Evolutionary conservation across 2,888 invertebrate genomes (phyloP), one percentile per base, ranked within the genome.

Genomic region (Scaptomyza caliginosa): DNA sequence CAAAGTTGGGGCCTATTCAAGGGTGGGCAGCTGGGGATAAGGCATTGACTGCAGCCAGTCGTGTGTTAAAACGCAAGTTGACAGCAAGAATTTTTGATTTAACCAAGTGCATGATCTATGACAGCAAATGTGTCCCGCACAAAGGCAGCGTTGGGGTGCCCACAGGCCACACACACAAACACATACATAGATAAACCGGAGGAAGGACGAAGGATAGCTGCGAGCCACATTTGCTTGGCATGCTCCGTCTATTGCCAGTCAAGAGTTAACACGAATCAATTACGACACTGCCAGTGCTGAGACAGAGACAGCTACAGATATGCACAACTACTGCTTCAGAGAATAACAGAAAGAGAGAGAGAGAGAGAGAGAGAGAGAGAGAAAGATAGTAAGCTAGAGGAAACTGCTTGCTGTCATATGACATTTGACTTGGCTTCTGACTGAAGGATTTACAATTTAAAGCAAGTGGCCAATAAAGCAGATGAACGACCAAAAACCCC

Each of bases 71-170:
- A 71, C 71, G 74, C 59, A 71, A 80, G 80, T 81, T 77, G 80
- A 80, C 80, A 82, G 76, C 67, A 77, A 66, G 81, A 71, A 76
- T 81, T 81, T 81, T 83, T 84, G 84, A 81, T 81, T 81, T 84
- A 84, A 84, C 81, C 81, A 81, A 84, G 81, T 81, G 81, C 81
- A 84, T 84, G 81, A 81, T 84, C 81, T 81, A 81, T 84, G 84
- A 76, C 84, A 78, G 82, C 76, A 81, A 84, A 81, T 84, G 78
- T 81, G 84, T 77, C 68, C 70, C 69, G 43, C 67, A 76, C 84
- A 84, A 81, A 75, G 70, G 65, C 73, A 49, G 34, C 46, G 55
- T 60, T 39, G 45, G 55, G 32, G 54, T 34, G 48, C 58, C 28
- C 50, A 51, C 30, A n/a, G 34, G 30, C 28, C 34, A 43, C 36